Conservation (phyloP, 1,140 invertebrate genomes). For the Drosophila erecta region DNA sequence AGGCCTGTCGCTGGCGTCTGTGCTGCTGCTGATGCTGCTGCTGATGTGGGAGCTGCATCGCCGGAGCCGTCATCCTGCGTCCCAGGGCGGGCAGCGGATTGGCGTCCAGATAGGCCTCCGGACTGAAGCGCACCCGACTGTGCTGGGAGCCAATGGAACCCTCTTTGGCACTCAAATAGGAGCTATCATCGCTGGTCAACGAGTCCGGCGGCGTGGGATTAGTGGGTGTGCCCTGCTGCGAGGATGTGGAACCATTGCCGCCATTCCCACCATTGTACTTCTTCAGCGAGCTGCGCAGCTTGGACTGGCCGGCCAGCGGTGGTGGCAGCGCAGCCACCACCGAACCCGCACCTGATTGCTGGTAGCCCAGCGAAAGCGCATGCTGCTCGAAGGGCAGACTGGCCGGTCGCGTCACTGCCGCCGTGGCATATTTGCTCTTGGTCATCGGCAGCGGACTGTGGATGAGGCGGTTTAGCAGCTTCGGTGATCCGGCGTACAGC, state of each 20-base stretch:
- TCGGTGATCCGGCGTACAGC: constrained; percentile 71
- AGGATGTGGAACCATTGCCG: constrained; percentile 62
- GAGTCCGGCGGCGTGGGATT: constrained; percentile 94
- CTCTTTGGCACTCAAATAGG: constrained; percentile 93
- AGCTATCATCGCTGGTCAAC: constrained; percentile 92
- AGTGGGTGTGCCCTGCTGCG: constrained; percentile 88
- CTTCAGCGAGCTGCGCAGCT: constrained; percentile 72
- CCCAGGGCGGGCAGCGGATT: constrained; percentile 51
- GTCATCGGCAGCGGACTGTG: constrained; percentile 69
- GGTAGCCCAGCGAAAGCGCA: constrained; percentile 37
- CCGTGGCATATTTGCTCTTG: constrained; percentile 56
- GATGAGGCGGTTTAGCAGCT: constrained; percentile 69
- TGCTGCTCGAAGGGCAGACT: constrained; percentile 87
- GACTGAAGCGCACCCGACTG: constrained; percentile 92
- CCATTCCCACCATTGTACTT: constrained; percentile 53
- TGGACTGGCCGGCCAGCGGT: constrained; percentile 24
- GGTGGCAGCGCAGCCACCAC: constrained; percentile 45
- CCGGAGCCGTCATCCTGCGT: constrained; percentile 62
- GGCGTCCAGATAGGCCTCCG: constrained; percentile 87
- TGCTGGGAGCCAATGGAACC: constrained; percentile 87
- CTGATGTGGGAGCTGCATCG: constrained; percentile 18
- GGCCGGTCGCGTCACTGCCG: constrained; percentile 86
- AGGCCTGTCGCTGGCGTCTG: constrained; percentile 62
- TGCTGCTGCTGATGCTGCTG: constrained; percentile 44
- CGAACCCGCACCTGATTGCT: constrained; percentile 12